These are phyloP conservation scores for Gouania willdenowi DNA, from an alignment of 2,797 vertebrate species.

Conservation along the genomic window DNA sequence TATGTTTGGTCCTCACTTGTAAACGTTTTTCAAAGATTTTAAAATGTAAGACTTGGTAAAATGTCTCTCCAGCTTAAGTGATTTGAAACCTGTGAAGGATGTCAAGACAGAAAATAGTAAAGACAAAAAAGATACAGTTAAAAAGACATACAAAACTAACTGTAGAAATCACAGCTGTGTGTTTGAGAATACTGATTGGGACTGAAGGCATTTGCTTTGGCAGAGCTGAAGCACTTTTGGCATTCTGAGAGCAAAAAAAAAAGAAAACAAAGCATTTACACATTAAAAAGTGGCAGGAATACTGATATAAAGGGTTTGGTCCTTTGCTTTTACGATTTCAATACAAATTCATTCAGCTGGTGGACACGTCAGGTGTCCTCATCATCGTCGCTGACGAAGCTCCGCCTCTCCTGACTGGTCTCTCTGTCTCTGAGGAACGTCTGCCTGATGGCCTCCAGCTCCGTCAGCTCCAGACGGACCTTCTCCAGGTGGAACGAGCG, in stretches of 20 bases:
- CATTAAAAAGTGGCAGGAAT: conserved; percentile 44
- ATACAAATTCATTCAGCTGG: background rate
- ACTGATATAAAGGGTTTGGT: conserved; percentile 45
- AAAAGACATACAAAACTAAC: background rate
- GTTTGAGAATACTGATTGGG: conserved; percentile 45
- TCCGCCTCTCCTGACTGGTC: conserved; percentile 79
- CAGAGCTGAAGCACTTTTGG: too few species aligned
- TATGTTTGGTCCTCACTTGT: too few species aligned
- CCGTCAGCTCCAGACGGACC: conserved; percentile 91
- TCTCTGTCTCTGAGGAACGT: conserved; percentile 92
- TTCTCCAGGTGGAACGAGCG: conserved; percentile 93
- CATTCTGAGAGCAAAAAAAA: background rate
- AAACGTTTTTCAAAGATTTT: too few species aligned
- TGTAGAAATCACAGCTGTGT: conserved; percentile 17
- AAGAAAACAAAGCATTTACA: conserved; percentile 15
- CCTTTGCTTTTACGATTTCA: conserved; percentile 3
- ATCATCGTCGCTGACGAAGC: conserved; percentile 92
- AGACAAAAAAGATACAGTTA: conserved; percentile 19
- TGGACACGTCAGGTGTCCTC: conserved; percentile 80
- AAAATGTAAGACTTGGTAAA: too few species aligned
- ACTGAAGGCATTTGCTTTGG: conserved; percentile 3
- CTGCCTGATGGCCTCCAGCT: conserved; percentile 93
- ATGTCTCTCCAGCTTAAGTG: too few species aligned
- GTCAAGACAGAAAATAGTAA: background rate
- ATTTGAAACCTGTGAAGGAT: too few species aligned